Percentiles rank a stretch among this genome's conserved stretches.
phyloP scores from a whole-genome alignment of 2,888 invertebrate genomes.

The Sarcophaga rosellei region DNA sequence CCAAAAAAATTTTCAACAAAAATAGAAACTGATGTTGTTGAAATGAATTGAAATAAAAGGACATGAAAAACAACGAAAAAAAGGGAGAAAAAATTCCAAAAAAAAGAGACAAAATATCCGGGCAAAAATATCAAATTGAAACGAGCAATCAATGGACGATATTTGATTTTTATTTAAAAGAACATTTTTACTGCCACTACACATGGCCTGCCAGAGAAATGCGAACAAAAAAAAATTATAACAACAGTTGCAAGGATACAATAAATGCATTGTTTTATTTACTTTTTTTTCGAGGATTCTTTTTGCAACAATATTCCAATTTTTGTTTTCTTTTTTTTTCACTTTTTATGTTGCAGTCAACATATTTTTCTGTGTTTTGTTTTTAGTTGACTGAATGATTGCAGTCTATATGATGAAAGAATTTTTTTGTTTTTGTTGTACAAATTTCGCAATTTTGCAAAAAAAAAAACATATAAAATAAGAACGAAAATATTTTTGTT shows the following conservation, averaged over 20 bases:
- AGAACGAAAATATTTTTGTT: background rate
- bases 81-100: background rate
- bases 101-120: background rate
- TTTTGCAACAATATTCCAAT: background rate
- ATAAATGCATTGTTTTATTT: background rate
- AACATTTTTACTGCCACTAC: slow-evolving; percentile 34
- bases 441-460: background rate
- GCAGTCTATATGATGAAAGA: background rate
- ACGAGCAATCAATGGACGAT: slow-evolving; percentile 59
- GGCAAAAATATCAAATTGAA: slow-evolving; percentile 45
- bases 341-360: slow-evolving; percentile 36
- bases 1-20: background rate
- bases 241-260: slow-evolving; percentile 22
- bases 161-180: slow-evolving; percentile 60
- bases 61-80: background rate
- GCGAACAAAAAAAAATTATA: background rate
- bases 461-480: background rate
- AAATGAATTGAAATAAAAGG: background rate
- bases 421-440: background rate
- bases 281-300: background rate
- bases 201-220: background rate
- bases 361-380: slow-evolving; percentile 41
- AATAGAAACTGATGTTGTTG: background rate
- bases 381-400: slow-evolving; percentile 54
- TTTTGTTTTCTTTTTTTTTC: background rate